Evolutionary conservation across 2,888 invertebrate species (phyloP).

Genomic region (Synergus laeviventris): DNA sequence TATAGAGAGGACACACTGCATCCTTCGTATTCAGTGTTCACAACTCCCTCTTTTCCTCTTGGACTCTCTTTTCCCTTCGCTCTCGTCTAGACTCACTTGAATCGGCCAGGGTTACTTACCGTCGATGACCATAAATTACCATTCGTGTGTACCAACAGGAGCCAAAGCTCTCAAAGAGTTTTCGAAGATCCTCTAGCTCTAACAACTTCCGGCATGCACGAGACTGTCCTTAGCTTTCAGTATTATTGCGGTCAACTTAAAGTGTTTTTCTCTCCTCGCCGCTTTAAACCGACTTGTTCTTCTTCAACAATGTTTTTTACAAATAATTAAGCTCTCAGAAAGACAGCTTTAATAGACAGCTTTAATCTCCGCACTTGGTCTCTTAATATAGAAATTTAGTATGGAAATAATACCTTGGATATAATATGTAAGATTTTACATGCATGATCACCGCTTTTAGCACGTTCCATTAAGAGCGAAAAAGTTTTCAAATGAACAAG

Average conservation of each 20-base stretch:
- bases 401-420: background rate
- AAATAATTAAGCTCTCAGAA: background rate
- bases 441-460: background rate
- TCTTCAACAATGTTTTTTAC: no score
- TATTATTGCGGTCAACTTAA: constrained; percentile 12
- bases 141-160: constrained; percentile 47
- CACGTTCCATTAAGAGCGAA: background rate
- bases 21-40: constrained; percentile 51
- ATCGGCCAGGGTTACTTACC: constrained; percentile 53
- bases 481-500: background rate
- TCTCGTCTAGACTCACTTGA: constrained; percentile 58
- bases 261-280: background rate
- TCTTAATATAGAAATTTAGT: background rate
- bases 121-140: constrained; percentile 54
- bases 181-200: constrained; percentile 25
- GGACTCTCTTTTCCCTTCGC: constrained; percentile 44
- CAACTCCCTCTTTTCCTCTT: constrained; percentile 52
- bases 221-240: background rate
- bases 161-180: constrained; percentile 40
- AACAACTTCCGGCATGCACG: constrained; percentile 35
- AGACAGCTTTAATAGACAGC: background rate
- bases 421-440: background rate
- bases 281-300: no score
- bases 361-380: background rate
- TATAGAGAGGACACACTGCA: constrained; percentile 67